Evolutionary conservation across 2,797 vertebrate species (phyloP).

Genomic region (Typhlichthys eigenmanni): DNA sequence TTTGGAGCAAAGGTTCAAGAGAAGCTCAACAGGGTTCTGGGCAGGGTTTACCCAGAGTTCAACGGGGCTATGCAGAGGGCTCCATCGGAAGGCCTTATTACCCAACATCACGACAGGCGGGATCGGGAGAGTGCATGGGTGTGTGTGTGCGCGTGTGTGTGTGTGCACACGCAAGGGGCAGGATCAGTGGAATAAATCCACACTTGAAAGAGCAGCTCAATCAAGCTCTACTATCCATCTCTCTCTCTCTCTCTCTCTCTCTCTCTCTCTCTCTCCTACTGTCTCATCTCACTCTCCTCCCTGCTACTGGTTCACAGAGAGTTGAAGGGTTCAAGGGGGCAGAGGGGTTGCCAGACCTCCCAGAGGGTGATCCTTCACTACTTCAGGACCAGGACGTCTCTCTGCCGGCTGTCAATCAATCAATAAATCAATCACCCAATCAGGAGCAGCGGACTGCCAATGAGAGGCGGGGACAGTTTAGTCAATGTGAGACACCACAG

Average conservation of each 20-base stretch:
- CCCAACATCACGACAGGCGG: conserved; percentile 53
- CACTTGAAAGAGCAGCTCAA: conserved; percentile 78
- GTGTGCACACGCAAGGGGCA: conserved; percentile 12
- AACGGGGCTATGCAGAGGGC: conserved; percentile 53
- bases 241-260: conserved; percentile 46
- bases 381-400: conserved; percentile 12
- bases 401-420: conserved; percentile 25
- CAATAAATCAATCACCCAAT: conserved; percentile 13
- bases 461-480: neutral
- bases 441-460: neutral
- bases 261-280: conserved; percentile 36
- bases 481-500: conserved; percentile 2
- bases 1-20: conserved; percentile 30
- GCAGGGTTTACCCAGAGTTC: conserved; percentile 65
- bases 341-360: conserved; percentile 33
- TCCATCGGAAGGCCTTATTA: conserved; percentile 60
- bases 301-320: conserved; percentile 55
- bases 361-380: conserved; percentile 27
- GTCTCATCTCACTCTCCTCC: conserved; percentile 44
- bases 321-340: conserved; percentile 70
- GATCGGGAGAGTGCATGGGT: conserved; percentile 20
- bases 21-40: conserved; percentile 31
- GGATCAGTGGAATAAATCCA: conserved; percentile 74
- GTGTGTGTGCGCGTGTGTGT: conserved; percentile 7
- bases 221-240: conserved; percentile 61